Percentiles rank a stretch among this genome's conserved stretches.
Evolutionary conservation across 2,797 vertebrate species (phyloP).

Genomic region (Alfaro cultratus): DNA sequence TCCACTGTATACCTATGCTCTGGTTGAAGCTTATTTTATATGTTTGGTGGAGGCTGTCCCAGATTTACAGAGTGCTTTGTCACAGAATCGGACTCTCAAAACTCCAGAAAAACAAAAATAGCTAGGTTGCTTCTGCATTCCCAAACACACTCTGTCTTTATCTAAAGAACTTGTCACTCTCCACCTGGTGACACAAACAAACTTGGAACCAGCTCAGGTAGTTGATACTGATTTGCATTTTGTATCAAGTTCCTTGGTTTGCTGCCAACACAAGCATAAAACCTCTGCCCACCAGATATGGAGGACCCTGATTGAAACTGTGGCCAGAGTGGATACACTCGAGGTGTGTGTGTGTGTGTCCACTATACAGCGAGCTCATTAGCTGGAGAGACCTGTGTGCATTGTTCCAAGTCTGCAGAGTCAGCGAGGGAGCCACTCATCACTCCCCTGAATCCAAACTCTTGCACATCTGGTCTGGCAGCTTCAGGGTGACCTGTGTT

Average conservation of each 20-base stretch:
- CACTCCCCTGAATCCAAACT: constrained; percentile 70
- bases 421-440: constrained; percentile 79
- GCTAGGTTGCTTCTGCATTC: constrained; percentile 53
- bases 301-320: constrained; percentile 73
- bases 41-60: constrained; percentile 16
- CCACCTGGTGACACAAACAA: constrained; percentile 71
- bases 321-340: constrained; percentile 61
- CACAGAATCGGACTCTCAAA: constrained; percentile 27
- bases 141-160: constrained; percentile 44
- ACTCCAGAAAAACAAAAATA: constrained; percentile 57
- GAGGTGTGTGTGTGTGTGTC: constrained; percentile 40
- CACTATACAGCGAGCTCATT: constrained; percentile 78
- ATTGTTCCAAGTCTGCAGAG: constrained; percentile 81
- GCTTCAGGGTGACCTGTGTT: constrained; percentile 75
- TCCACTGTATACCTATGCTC: constrained; percentile 24
- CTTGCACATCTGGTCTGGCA: constrained; percentile 77
- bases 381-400: constrained; percentile 78
- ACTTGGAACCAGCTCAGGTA: constrained; percentile 69
- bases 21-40: constrained; percentile 42
- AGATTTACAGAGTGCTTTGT: constrained; percentile 35
- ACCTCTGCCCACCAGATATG: constrained; percentile 68
- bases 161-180: constrained; percentile 67
- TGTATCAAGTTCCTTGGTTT: constrained; percentile 73
- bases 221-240: constrained; percentile 75
- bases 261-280: constrained; percentile 66